Evolutionary conservation across 1,140 invertebrate genomes (phyloP).

Genomic region (Cryptotermes secundus): DNA sequence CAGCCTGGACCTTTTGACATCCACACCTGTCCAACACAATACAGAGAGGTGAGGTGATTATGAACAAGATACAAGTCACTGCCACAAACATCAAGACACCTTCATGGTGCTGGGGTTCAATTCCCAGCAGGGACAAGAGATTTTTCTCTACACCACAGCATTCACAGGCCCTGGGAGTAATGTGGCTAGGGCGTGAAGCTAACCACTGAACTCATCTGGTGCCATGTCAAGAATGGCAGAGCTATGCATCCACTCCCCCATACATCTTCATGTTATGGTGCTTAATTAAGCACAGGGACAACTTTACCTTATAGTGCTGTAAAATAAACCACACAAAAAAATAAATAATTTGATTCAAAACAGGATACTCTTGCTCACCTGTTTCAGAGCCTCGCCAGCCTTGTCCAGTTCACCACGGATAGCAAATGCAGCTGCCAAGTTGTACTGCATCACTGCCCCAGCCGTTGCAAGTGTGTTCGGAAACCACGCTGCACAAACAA

Average conservation of each 20-base stretch:
- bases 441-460: conserved; percentile 72
- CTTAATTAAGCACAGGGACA: no score
- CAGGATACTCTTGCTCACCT: conserved; percentile 47
- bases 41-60: background rate
- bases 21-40: conserved; percentile 54
- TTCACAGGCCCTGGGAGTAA: no score
- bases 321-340: background rate
- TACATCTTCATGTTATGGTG: no score
- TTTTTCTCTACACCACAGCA: no score
- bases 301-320: no score
- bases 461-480: conserved; percentile 65
- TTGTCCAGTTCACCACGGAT: conserved; percentile 75
- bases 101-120: no score
- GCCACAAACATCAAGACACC: no score
- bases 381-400: conserved; percentile 66
- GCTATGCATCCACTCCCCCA: no score
- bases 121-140: no score
- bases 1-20: conserved; percentile 56
- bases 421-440: conserved; percentile 75
- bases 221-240: no score
- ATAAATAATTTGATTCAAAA: background rate
- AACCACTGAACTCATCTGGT: no score
- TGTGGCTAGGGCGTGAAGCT: no score
- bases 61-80: background rate
- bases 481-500: conserved; percentile 60